Base-by-base conservation (phyloP, 2,113 vertebrate species). In the Colossoma macropomum region DNA sequence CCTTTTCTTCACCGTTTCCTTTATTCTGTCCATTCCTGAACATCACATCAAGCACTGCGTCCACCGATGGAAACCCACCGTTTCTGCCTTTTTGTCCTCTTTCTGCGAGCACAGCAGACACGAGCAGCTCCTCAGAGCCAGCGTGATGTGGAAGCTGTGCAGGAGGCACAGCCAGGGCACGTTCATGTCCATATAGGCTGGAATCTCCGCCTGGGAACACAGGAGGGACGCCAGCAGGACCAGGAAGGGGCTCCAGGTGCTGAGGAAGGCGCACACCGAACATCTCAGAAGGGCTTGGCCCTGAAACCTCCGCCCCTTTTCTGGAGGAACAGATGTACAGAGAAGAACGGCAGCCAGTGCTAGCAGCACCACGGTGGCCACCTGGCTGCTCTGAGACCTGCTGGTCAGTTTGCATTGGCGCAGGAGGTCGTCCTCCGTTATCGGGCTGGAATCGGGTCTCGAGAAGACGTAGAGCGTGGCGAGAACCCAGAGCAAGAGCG, bases 131-230 rank as follows among this genome's bases (percentile, higher is more conserved):
- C 95, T 95, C 9, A 93, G 95, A 13, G 89, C 41, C 0, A 90
- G 59, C 2, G 92, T 93, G 7, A 96, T 90, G 54, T 96, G 91
- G 60, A 97, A 95, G 86, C 96, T 97, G 87, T 97, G 97, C 86
- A 96, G 86, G 85, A 97, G 96, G 85, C 92, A 95, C 25, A 97
- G 83, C 96, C 96, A 98, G 16, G 94, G 93, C 1, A 95, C 81
- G 0, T 96, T 98, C 92, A 97, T 91, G 34, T 95, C 95, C 86
- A 98, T 71, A 17, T 96, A 95, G 1, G 93, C 93, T 0, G 96
- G 95, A 71, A 97, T 92, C 86, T 81, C 91, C 80, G 90, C 89
- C 0, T 90, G 84, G 0, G 95, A 76, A 13, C 94, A 23, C 27
- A 96, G 74, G 10, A 94, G 27, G 17, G 97, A 89, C 13, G 92